Base-by-base conservation (phyloP, 2,888 invertebrate genomes). In the Callosobruchus maculatus region DNA sequence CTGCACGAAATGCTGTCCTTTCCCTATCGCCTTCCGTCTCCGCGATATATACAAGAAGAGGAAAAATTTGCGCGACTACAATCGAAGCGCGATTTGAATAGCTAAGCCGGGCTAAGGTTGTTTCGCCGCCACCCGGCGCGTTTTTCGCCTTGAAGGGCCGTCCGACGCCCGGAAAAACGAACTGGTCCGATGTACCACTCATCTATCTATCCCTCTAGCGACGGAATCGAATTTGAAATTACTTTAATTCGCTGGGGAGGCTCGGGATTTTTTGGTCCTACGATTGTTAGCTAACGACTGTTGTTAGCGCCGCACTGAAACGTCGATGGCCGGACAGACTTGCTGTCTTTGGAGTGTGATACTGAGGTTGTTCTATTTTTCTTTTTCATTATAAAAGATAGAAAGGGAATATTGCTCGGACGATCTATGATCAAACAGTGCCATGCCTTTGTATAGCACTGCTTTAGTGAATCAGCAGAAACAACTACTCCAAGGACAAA, bases 221-320 rank as follows among this genome's bases (percentile, higher is more conserved):
- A 85, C 85, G 86, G 86, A 87, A 87, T 87, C 87, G 87, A 87
- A 87, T 87, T 87, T 87, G 87, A 87, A 87, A 87, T 87, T 87
- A 87, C 86, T 87, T 87, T 87, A 87, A 87, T 87, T 87, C 87
- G 84, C 87, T 84, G 84, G 87, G 87, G 87, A 87, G 86, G 84
- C 84, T 84, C 84, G 81, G 85, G 86, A 86, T 86, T 86, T 86
- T 87, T 86, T 86, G 83, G 83, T 82, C 82, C 80, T 82, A 81
- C 84, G 83, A 84, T 84, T 83, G 83, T 84, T 82, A 82, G 83
- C 85, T 85, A 86, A 86, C 85, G 85, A 86, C 84, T 84, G 84
- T 85, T 85, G 84, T 85, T 85, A 85, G 84, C 68, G 68, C 68
- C 22, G 68, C 68, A 68, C 21, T 68, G 21, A 68, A 21, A 21